Base-by-base conservation (phyloP, 2,113 vertebrate genomes). In the Proteles cristata region DNA sequence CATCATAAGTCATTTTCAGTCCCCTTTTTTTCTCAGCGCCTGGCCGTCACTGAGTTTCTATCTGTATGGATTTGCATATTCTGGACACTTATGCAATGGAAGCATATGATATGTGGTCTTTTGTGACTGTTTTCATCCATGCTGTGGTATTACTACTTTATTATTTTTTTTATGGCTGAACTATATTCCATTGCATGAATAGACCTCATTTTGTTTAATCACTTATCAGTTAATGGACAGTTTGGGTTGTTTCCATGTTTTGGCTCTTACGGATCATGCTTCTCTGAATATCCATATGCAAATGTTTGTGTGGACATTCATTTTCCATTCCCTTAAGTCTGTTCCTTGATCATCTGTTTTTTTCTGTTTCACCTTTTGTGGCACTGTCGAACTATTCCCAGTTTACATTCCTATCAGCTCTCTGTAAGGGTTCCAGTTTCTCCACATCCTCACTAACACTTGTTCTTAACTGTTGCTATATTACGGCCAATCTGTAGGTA, bases 341-440 rank as follows among this genome's bases (percentile, higher is more conserved):
- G 1, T 43, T 2, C 10, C 17, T 81, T 61, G n/a, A 21, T 81
- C 28, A n/a, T 25, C 9, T 21, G 23, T 10, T 82, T 55, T 87
- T 55, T n/a, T 74, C 74, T 85, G 28, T 12, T n/a, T 88, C 19
- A 50, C 19, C 33, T 33, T 80, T 50, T 9, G 19, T 28, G 23
- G 81, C 65, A 65, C 16, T 4, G 14, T n/a, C 12, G 5, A 31
- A 4, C 19, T 0, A 0, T 68, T 77, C 76, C 21, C 63, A 9
- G 17, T 39, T 35, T 71, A 33, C 19, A 1, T 15, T 58, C 35
- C 21, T 5, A 1, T 1, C 15, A 7, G 4, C 35, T 2, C 7
- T 45, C 7, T 55, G 3, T 7, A 15, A 1, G 11, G 43, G 17
- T 17, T 48, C 14, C 14, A 2, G 9, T 28, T 43, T 55, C 12